Conservation (phyloP, 2,113 vertebrate species). For the Triplophysa dalaica region DNA sequence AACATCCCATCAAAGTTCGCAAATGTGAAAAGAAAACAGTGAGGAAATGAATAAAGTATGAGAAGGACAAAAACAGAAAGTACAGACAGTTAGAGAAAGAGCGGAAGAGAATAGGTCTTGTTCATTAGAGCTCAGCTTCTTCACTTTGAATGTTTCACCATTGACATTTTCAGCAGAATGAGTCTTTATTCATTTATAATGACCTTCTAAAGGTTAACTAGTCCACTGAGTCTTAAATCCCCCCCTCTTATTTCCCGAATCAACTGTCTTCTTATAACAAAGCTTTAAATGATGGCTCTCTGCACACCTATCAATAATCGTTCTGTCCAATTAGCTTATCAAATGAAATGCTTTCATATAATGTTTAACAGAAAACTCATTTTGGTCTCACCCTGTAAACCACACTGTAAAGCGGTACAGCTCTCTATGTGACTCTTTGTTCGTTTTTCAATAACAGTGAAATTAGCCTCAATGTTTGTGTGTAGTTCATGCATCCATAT, state of each 20-base stretch:
- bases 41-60: too few species aligned
- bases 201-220: constrained; percentile 12
- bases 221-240: constrained; percentile 11
- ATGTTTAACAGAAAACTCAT: background rate
- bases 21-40: too few species aligned
- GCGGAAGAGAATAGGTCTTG: constrained; percentile 14
- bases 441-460: background rate
- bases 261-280: constrained; percentile 20
- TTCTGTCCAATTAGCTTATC: background rate
- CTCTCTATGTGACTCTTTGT: background rate
- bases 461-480: background rate
- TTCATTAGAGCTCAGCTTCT: constrained; percentile 27
- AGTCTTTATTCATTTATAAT: constrained; percentile 26
- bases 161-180: constrained; percentile 30
- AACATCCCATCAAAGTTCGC: too few species aligned
- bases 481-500: background rate
- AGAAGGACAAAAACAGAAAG: too few species aligned
- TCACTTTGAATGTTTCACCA: constrained; percentile 14
- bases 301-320: background rate
- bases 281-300: background rate
- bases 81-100: background rate
- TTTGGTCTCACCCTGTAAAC: background rate
- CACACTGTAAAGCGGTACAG: background rate
- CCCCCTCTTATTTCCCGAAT: background rate
- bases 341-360: too few species aligned